Base-by-base conservation (phyloP, 2,888 invertebrate species). In the Lepidocyrtoides sp. region DNA sequence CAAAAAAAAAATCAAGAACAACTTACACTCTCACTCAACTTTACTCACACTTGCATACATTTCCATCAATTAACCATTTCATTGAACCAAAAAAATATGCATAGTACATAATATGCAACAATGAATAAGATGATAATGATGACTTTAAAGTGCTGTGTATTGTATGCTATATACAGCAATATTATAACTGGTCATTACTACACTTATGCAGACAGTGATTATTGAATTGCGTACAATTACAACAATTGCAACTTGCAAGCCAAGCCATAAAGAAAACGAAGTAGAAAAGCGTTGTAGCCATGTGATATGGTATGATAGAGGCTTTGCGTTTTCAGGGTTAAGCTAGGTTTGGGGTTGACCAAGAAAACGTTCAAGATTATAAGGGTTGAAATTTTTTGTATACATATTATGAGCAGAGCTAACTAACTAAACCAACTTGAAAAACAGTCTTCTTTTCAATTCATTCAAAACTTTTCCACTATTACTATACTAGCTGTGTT, bases 51-150 rank as follows among this genome's bases (percentile, higher is more conserved):
- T 83, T 90, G 89, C 89, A 90, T 90, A 90, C 66, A 90, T 90
- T 90, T 77, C 77, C 89, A 90, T 90, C 89, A 90, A 90, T 90
- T 90, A 90, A 90, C 84, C 63, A 90, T 90, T 83, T 90, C 89
- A 90, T 77, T 81, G 66, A 81, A 72, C 20, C 44, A 86, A 41
- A 69, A 72, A 81, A 66, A 84, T 72, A 23, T 44, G 54, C 32
- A 84, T 51, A n/a, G 32, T n/a, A n/a, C n/a, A 69, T 14, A 26
- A 60, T 48, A 41, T 72, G 66, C 8, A 44, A 20, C n/a, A 20
- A 20, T 17, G 57, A 17, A 20, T 10, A n/a, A 51, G 51, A 72
- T 8, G 17, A 69, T 20, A 17, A 69, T 7, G 2, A 60, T 54
- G 86, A 86, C 75, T 85, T 85, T 72, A 32, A 85, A 83, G 17